phyloP scores from a whole-genome alignment of 2,797 vertebrate species.

The Microctenopoma lineatum region DNA sequence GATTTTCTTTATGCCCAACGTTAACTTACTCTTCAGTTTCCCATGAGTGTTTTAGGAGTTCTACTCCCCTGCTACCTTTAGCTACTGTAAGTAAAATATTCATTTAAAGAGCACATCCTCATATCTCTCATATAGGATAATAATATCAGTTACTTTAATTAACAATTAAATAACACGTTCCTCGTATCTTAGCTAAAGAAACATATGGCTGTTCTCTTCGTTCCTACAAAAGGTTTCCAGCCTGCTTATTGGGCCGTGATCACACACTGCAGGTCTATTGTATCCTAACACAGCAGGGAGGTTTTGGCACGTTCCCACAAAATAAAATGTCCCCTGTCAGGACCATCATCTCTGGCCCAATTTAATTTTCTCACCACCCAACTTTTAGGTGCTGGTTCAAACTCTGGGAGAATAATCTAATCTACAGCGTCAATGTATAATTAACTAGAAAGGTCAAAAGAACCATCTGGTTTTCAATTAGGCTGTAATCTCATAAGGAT shows the following conservation, averaged over 20 bases:
- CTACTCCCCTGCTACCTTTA: too few species aligned
- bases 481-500: conserved; percentile 55
- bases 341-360: conserved; percentile 15
- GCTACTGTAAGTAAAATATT: too few species aligned
- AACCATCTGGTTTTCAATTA: conserved; percentile 68
- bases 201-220: background rate
- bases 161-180: too few species aligned
- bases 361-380: conserved; percentile 47
- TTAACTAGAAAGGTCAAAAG: conserved; percentile 68
- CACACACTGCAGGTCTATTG: background rate
- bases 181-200: too few species aligned
- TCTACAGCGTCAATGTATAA: conserved; percentile 57
- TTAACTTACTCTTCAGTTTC: too few species aligned
- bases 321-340: conserved; percentile 34
- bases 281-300: conserved; percentile 4
- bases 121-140: too few species aligned
- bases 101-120: too few species aligned
- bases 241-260: background rate
- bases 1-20: too few species aligned
- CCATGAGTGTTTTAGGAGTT: too few species aligned
- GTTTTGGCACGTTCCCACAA: conserved; percentile 24
- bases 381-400: conserved; percentile 20
- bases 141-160: too few species aligned
- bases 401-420: conserved; percentile 57
- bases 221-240: background rate